These are phyloP conservation scores for Cephus rjabovi DNA, from an alignment of 2,888 invertebrate genomes.

Conservation along the genomic window DNA sequence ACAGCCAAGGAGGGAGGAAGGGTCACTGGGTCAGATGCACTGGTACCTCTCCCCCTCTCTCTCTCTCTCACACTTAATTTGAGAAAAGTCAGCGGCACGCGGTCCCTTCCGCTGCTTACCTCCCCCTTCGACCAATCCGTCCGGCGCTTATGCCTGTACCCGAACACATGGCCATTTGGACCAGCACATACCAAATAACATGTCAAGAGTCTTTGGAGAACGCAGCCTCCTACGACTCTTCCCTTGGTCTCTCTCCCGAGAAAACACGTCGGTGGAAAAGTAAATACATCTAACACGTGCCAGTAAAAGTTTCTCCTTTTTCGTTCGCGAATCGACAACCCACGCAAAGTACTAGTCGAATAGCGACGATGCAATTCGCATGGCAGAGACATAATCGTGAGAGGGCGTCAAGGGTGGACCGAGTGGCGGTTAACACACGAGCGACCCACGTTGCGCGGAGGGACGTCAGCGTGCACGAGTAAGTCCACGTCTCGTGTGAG, in stretches of 20 bases:
- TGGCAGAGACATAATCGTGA: neutral
- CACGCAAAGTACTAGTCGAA: neutral
- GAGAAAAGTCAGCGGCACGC: neutral
- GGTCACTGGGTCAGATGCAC: constrained; percentile 64
- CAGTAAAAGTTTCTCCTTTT: neutral
- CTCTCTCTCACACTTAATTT: neutral
- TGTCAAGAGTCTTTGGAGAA: neutral
- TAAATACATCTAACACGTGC: neutral
- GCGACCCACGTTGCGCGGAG: neutral
- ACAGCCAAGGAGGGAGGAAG: constrained; percentile 13
- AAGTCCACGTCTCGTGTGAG: neutral
- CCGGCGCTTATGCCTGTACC: neutral
- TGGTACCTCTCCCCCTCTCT: constrained; percentile 28
- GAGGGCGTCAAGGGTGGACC: neutral
- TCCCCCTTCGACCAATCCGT: neutral
- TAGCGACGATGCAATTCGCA: neutral
- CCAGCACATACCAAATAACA: neutral
- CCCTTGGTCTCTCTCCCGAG: neutral
- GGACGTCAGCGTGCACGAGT: neutral
- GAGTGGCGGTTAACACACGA: neutral
- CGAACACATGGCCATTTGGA: neutral
- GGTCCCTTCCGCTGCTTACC: neutral
- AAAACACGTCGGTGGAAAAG: neutral
- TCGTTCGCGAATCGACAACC: neutral
- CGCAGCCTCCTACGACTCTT: neutral